phyloP scores from a whole-genome alignment of 1,140 invertebrate genomes.

The Caenorhabditis elegans region WBcel235 BX284603.4:10001-10500 shows the following conservation, averaged over 20 bases:
- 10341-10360: neutral
- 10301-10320: too few relatives aligned
- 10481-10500: neutral
- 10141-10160: too few relatives aligned
- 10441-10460: constrained; percentile 32
- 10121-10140: too few relatives aligned
- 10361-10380: neutral
- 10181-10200: too few relatives aligned
- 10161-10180: too few relatives aligned
- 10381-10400: neutral
- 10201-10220: too few relatives aligned
- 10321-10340: neutral
- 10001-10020: neutral
- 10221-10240: too few relatives aligned
- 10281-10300: too few relatives aligned
- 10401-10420: neutral
- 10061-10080: neutral
- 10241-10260: too few relatives aligned
- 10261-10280: too few relatives aligned
- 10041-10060: neutral
- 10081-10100: neutral
- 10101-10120: too few relatives aligned
- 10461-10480: constrained; percentile 5
- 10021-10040: neutral
- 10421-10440: constrained; percentile 11